A percentile compares a stretch with the other conserved stretches of the same genome.
Evolutionary conservation across 2,888 invertebrate genomes (phyloP).

Genomic region (Parnassius smintheus): DNA sequence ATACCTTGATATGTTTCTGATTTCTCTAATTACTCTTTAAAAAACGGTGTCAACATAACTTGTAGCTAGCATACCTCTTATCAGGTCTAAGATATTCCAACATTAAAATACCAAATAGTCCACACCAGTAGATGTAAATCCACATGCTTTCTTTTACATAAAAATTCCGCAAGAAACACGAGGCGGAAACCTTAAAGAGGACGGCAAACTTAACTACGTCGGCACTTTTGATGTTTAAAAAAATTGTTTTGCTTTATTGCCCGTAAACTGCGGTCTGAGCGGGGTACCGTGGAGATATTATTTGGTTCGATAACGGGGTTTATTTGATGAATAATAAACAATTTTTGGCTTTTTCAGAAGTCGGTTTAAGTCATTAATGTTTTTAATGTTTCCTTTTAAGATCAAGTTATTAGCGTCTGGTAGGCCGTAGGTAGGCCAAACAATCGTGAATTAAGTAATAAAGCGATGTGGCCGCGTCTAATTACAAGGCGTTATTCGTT

Average conservation of each 20-base stretch:
- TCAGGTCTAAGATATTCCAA: constrained; percentile 13
- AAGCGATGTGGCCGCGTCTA: not conserved
- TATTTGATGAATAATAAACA: constrained; percentile 40
- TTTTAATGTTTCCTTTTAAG: constrained; percentile 34
- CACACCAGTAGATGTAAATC: constrained; percentile 9
- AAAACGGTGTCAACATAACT: not conserved
- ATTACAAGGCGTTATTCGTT: not conserved
- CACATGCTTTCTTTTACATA: constrained; percentile 25
- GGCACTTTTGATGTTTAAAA: constrained; percentile 47
- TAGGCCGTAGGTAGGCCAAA: constrained; percentile 4
- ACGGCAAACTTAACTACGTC: constrained; percentile 38
- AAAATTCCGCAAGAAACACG: constrained; percentile 29
- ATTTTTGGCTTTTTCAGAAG: constrained; percentile 40
- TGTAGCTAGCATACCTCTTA: not conserved
- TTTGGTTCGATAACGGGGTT: constrained; percentile 36
- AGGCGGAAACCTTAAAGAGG: constrained; percentile 35
- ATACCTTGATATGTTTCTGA: too few relatives aligned
- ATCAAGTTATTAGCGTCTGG: constrained; percentile 7
- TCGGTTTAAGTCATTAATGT: constrained; percentile 31
- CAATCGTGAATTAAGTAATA: not conserved
- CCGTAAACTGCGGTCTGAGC: constrained; percentile 42
- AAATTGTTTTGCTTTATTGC: constrained; percentile 52
- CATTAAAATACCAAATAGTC: constrained; percentile 21
- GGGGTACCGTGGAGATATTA: constrained; percentile 31
- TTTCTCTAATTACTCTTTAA: too few relatives aligned